Percentiles rank a stretch among this genome's conserved stretches.
Conservation (phyloP, 1,140 invertebrate genomes). For the Brachionus calyciflorus region DNA sequence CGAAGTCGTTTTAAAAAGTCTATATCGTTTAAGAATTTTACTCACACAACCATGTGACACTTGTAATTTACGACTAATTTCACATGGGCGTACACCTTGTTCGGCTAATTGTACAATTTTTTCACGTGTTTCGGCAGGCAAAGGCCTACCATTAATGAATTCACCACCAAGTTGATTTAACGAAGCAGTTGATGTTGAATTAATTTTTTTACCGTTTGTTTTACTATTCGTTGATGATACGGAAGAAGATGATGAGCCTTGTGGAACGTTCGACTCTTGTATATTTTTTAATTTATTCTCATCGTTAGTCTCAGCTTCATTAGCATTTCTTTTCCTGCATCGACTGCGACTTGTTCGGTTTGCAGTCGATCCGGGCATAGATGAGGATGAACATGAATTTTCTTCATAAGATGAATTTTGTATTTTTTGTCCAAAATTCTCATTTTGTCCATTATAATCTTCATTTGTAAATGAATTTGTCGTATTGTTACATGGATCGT, state of each 20-base stretch:
- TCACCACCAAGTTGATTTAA: constrained; percentile 95
- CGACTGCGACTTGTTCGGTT: background rate
- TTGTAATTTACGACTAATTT: constrained; percentile 86
- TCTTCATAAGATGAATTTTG: background rate
- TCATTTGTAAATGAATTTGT: background rate
- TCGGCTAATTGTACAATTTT: constrained; percentile 91
- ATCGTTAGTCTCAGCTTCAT: background rate
- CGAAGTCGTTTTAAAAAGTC: constrained; percentile 96
- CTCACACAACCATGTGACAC: constrained; percentile 93
- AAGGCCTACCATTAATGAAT: constrained; percentile 91
- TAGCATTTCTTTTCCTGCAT: background rate
- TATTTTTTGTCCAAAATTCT: background rate
- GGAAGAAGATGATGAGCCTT: background rate
- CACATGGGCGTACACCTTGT: constrained; percentile 85
- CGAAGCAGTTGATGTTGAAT: constrained; percentile 24
- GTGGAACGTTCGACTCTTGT: background rate
- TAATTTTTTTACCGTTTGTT: constrained; percentile 1
- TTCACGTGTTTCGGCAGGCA: constrained; percentile 89
- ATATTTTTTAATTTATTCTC: background rate
- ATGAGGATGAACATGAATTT: constrained; percentile 23
- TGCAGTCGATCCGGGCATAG: background rate
- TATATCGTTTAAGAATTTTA: constrained; percentile 80
- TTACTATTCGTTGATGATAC: constrained; percentile 3
- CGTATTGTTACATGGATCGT: background rate
- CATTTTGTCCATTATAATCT: background rate